A percentile compares a stretch with the other conserved stretches of the same genome.
phyloP scores from a whole-genome alignment of 2,888 invertebrate species.

The Lapara coniferarum region DNA sequence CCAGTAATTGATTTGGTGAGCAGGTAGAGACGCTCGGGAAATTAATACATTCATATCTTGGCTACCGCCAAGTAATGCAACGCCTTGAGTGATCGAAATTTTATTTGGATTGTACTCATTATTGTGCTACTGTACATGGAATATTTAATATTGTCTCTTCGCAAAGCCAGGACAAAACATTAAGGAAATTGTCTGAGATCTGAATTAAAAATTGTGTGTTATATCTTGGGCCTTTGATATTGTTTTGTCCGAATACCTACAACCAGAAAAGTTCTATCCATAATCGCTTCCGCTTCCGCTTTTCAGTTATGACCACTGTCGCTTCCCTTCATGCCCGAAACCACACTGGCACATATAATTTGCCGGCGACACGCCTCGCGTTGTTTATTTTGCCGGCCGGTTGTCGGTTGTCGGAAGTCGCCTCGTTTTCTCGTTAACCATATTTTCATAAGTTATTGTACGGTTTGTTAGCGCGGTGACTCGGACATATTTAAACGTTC shows the following conservation, averaged over 20 bases:
- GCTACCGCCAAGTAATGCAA: too few species aligned
- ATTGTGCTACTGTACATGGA: too few species aligned
- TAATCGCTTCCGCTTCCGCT: constrained; percentile 30
- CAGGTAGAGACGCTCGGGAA: too few species aligned
- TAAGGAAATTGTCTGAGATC: too few species aligned
- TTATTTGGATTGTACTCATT: too few species aligned
- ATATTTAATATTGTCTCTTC: too few species aligned
- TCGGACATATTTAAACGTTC: constrained; percentile 42
- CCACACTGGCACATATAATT: constrained; percentile 44
- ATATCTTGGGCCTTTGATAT: too few species aligned
- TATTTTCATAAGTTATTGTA: constrained; percentile 60
- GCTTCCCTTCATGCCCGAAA: constrained; percentile 35
- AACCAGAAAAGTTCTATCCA: background rate
- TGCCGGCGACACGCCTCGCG: constrained; percentile 51
- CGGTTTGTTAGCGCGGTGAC: constrained; percentile 55
- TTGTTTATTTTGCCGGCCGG: constrained; percentile 64
- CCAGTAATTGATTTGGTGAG: too few species aligned
- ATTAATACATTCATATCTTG: too few species aligned
- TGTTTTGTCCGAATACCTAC: background rate
- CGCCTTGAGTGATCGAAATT: too few species aligned
- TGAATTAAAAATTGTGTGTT: too few species aligned
- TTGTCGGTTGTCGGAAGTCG: constrained; percentile 68
- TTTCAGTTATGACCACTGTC: constrained; percentile 33
- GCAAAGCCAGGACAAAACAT: too few species aligned
- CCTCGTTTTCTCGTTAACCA: constrained; percentile 59